Evolutionary conservation across 1,140 invertebrate genomes (phyloP), one percentile per base, ranked within the genome.

Genomic region (Leptinotarsa undecemlineata): DNA sequence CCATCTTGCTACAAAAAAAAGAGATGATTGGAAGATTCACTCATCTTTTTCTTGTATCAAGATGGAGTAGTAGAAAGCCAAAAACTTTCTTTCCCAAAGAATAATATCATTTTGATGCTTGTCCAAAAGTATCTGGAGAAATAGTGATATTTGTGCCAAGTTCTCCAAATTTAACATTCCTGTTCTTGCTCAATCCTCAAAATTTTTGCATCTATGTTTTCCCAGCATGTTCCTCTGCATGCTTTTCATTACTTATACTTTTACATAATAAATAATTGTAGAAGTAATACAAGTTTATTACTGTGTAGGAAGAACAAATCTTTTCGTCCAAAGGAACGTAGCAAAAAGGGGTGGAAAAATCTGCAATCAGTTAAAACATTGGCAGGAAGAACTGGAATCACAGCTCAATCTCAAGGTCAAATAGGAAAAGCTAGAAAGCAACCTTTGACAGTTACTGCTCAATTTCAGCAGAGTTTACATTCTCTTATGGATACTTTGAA

Each of bases 401-500:
- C 89, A 26, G 86, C 89, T 77, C 87, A 86, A 42, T 82, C 84
- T 77, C 82, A 86, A 75, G 83, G 84, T 67, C 80, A 91, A 82
- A 84, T 88, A 74, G 90, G 90, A n/a, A 94, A 94, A 83, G 90
- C 91, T 0, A 86, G 93, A 42, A 95, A 96, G 87, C 94, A 96
- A 81, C 94, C 95, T 13, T 90, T 95, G 78, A 98, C 96, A 1
- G 96, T 98, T 1, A 94, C 95, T 1, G 94, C 95, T 3, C 96
- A 98, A 86, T 98, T 98, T 85, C 95, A 98, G 83, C 93, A 95
- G 82, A 96, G 95, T 20, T 86, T 99, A 26, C 93, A 95, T 73
- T 92, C 93, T 48, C 86, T 98, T 15, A 98, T 98, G 96, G 93
- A 96, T 79, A 97, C 96, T 0, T 85, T 99, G 13, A 96, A 96